Evolutionary conservation across 2,113 vertebrate species (phyloP).

Genomic region (Callopanchax toddi): DNA sequence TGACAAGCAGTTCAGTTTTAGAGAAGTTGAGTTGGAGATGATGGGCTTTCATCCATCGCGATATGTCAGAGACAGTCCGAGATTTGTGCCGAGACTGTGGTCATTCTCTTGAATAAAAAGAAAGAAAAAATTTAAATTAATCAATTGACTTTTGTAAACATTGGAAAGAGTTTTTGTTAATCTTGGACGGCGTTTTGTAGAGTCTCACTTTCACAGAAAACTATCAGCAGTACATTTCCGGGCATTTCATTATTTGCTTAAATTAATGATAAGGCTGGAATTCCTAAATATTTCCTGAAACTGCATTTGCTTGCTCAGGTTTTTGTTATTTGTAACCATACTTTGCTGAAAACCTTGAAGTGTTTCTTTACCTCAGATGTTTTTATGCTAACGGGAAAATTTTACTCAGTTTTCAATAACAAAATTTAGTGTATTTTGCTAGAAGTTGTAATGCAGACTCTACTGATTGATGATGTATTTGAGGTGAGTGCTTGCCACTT

Average conservation of each 20-base stretch:
- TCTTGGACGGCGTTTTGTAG: constrained; percentile 59
- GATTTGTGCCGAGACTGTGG: too few relatives aligned
- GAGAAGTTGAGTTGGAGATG: too few relatives aligned
- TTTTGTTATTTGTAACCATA: constrained; percentile 54
- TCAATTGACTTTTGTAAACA: constrained; percentile 21
- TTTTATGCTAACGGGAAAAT: constrained; percentile 8
- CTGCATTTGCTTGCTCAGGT: constrained; percentile 43
- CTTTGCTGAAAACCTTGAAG: constrained; percentile 52
- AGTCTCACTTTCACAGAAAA: constrained; percentile 69
- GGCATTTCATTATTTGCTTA: constrained; percentile 64
- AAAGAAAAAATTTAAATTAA: too few relatives aligned
- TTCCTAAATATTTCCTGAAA: constrained; percentile 62
- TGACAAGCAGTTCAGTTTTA: too few relatives aligned
- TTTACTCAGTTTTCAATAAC: constrained; percentile 12
- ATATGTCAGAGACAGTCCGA: too few relatives aligned
- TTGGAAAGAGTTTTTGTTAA: constrained; percentile 36
- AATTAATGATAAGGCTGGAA: constrained; percentile 45
- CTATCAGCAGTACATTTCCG: constrained; percentile 45
- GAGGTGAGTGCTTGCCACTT: too few relatives aligned
- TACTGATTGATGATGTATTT: background rate
- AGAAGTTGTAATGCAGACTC: background rate
- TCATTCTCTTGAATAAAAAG: too few relatives aligned
- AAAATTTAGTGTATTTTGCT: background rate
- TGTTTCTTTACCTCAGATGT: constrained; percentile 21
- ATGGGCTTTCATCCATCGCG: too few relatives aligned